Conservation (phyloP, 2,797 vertebrate genomes). For the Spondyliosoma cantharus region DNA sequence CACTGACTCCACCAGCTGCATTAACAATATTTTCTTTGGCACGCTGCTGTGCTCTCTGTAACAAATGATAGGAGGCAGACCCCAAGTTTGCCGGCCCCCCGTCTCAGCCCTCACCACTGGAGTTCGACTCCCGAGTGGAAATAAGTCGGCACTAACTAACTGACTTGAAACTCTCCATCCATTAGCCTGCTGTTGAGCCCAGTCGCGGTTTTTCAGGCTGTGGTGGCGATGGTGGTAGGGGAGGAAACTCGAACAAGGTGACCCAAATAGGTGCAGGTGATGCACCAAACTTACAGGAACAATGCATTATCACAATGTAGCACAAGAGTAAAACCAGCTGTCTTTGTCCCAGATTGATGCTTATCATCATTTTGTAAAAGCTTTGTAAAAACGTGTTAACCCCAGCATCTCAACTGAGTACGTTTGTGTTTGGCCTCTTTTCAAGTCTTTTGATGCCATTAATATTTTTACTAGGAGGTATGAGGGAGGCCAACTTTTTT, state of each 20-base stretch:
- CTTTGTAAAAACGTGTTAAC: neutral
- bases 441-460: too few relatives aligned
- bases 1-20: constrained; percentile 62
- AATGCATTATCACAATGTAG: constrained; percentile 47
- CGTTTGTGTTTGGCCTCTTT: too few relatives aligned
- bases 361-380: constrained; percentile 32
- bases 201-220: constrained; percentile 34
- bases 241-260: constrained; percentile 44
- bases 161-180: constrained; percentile 23
- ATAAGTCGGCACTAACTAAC: constrained; percentile 36
- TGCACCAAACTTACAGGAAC: constrained; percentile 47
- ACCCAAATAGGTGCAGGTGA: constrained; percentile 66
- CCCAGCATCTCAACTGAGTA: neutral
- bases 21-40: constrained; percentile 59
- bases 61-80: constrained; percentile 45
- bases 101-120: constrained; percentile 34
- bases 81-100: constrained; percentile 40
- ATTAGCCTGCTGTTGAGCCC: constrained; percentile 21
- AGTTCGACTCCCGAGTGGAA: constrained; percentile 38
- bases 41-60: constrained; percentile 54
- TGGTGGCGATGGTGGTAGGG: neutral
- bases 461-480: too few relatives aligned
- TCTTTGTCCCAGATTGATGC: constrained; percentile 28
- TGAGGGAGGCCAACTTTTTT: too few relatives aligned
- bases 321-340: constrained; percentile 33